phyloP scores from a whole-genome alignment of 2,888 invertebrate genomes.

The Drosophila affinis region DNA sequence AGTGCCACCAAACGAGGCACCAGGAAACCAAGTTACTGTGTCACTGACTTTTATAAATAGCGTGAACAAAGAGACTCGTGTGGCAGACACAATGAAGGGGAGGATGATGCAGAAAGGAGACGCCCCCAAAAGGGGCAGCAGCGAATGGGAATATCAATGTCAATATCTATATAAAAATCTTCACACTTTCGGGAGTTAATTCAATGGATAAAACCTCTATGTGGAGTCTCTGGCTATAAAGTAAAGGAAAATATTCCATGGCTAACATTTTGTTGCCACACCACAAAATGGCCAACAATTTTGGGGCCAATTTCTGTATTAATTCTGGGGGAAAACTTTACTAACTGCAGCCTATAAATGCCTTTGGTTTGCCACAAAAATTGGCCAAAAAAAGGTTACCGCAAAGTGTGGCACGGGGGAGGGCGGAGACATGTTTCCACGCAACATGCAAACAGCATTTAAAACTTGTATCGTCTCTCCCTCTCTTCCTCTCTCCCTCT shows the following conservation, averaged over 20 bases:
- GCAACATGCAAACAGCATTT: constrained; percentile 81
- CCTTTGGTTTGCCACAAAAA: constrained; percentile 32
- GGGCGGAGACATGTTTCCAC: constrained; percentile 40
- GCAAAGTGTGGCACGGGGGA: constrained; percentile 15
- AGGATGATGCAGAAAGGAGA: constrained; percentile 9
- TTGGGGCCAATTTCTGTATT: constrained; percentile 16
- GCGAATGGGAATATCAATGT: constrained; percentile 52
- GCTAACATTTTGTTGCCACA: neutral
- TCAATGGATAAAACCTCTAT: constrained; percentile 2
- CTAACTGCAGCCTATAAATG: constrained; percentile 32
- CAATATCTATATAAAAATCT: constrained; percentile 60
- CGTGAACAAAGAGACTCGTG: constrained; percentile 67
- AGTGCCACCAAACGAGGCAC: constrained; percentile 62
- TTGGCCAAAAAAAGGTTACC: constrained; percentile 59
- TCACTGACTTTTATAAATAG: constrained; percentile 78
- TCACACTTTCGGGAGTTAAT: constrained; percentile 10
- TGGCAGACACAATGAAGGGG: constrained; percentile 53
- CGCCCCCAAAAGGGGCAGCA: constrained; percentile 2
- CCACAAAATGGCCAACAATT: constrained; percentile 15
- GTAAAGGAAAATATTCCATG: neutral
- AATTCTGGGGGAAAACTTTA: constrained; percentile 22
- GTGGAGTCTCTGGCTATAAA: neutral
- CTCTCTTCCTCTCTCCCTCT: neutral
- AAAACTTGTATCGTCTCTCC: constrained; percentile 64
- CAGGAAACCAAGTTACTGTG: constrained; percentile 73